Percentiles rank a stretch among this genome's conserved stretches.
These are phyloP conservation scores for Netelia virgata DNA, from an alignment of 2,888 invertebrate species.

Conservation along the genomic window DNA sequence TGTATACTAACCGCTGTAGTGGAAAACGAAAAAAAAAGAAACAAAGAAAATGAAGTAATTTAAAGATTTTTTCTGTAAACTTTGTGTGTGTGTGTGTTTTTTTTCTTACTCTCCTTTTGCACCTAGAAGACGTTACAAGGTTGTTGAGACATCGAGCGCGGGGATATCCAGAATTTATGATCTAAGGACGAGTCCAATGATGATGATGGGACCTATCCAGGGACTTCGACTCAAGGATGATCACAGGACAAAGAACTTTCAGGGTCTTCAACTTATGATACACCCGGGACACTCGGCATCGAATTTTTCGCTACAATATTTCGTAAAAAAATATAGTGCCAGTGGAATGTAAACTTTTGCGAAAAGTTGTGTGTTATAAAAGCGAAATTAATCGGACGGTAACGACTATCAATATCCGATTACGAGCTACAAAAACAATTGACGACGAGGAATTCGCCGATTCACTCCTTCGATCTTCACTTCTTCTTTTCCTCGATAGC, in stretches of 20 bases:
- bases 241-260: too few relatives aligned
- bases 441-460: constrained; percentile 7
- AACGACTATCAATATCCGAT: not conserved
- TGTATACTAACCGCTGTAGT: constrained; percentile 77
- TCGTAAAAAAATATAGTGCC: constrained; percentile 3
- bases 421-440: constrained; percentile 29
- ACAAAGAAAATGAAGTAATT: constrained; percentile 53
- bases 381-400: not conserved
- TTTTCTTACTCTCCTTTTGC: not conserved
- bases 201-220: too few relatives aligned
- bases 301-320: not conserved
- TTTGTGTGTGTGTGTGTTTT: not conserved
- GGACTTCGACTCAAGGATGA: too few relatives aligned
- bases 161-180: too few relatives aligned
- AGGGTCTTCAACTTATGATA: too few relatives aligned
- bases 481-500: constrained; percentile 76
- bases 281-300: not conserved
- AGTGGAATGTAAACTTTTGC: not conserved
- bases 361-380: not conserved
- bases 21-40: constrained; percentile 34
- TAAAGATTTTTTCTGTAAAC: constrained; percentile 65
- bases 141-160: not conserved
- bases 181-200: too few relatives aligned
- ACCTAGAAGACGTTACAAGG: not conserved
- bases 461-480: constrained; percentile 43